Evolutionary conservation across 2,797 vertebrate genomes (phyloP), one percentile per base, ranked within the genome.

Genomic region (Sebastes miniatus): DNA sequence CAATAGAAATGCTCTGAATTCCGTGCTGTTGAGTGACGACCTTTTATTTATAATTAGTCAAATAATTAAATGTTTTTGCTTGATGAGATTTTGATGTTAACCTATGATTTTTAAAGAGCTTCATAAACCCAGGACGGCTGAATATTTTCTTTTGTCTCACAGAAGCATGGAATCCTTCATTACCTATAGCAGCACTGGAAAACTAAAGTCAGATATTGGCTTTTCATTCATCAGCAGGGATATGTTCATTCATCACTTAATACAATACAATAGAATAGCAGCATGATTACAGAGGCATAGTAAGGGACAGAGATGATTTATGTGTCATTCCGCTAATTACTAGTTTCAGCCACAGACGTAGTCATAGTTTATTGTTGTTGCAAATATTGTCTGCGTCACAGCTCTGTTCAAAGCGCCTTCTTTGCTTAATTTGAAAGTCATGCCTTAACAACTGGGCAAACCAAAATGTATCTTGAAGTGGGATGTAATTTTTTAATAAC

Each of bases 191-290:
- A 11, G 59, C 50, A 24, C 24, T 43, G 10, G 31, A 66, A 34
- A 65, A 47, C 8, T 29, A 16, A 34, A 64, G 32, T 32, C 18
- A 47, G 24, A 59, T 64, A 43, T 27, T 18, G 34, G 27, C 27
- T 77, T 73, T 65, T 39, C 27, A 22, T 7, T 18, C 22, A 56
- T 72, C 57, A 47, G 12, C 43, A n/a, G 29, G 16, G 32, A 74
- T 68, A 22, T 39, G 12, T 13, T 77, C 32, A 71, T 87, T 80
- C 16, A 59, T 71, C 24, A 65, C 56, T 61, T 57, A 47, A 77
- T 52, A 34, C 54, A 73, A 61, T 20, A 24, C 43, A 47, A 18
- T 18, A 47, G 43, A 47, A 47, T 47, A 62, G 18, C 34, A 73
- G 58, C 29, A 66, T 47, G 25, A 59, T 69, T 73, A 69, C 22